These are phyloP conservation scores for Clarias laeviceps DNA, from an alignment of 2,797 vertebrate genomes.

Conservation along the genomic window DNA sequence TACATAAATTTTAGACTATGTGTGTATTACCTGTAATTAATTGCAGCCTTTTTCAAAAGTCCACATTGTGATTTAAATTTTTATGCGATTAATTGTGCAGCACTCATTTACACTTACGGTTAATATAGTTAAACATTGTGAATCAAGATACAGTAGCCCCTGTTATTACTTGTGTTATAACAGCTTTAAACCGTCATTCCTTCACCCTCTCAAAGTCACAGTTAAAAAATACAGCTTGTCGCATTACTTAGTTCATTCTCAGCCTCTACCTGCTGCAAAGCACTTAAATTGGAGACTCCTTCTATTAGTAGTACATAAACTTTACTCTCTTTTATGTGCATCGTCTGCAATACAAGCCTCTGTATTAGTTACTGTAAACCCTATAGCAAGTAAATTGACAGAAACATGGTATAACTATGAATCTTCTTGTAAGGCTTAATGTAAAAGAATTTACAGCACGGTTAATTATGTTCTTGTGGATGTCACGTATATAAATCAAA, in stretches of 20 bases:
- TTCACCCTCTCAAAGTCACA: background rate
- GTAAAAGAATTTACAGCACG: background rate
- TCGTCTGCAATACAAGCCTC: background rate
- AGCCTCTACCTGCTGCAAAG: background rate
- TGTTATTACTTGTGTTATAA: conserved; percentile 4
- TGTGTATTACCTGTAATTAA: too few species aligned
- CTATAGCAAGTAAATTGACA: background rate
- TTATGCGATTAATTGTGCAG: too few species aligned
- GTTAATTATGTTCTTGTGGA: background rate
- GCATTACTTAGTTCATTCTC: background rate
- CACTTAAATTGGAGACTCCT: background rate
- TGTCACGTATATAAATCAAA: background rate
- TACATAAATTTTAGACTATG: too few species aligned
- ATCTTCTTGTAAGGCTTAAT: background rate
- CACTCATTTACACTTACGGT: background rate
- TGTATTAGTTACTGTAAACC: background rate
- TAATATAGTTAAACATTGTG: background rate
- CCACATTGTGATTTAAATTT: too few species aligned
- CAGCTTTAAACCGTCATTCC: background rate
- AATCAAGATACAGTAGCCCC: background rate
- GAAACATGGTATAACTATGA: too few species aligned
- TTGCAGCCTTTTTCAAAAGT: too few species aligned
- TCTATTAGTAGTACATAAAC: background rate
- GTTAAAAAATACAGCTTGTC: background rate
- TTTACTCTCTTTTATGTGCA: background rate